Base-by-base conservation (phyloP, 2,797 vertebrate species). In the Spheniscus humboldti region DNA sequence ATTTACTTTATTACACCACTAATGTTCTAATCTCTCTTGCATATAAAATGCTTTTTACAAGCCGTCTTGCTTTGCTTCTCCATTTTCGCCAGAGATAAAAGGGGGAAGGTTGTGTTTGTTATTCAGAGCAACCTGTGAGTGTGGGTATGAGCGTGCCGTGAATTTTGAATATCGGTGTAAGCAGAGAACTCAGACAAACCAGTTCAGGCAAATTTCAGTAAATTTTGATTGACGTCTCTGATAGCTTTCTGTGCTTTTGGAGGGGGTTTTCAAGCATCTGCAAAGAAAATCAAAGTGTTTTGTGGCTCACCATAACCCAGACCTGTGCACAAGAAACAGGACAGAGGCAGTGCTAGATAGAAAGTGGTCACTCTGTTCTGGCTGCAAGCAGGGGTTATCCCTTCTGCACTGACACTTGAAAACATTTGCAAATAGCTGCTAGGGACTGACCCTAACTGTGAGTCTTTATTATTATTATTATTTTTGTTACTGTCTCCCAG, bases 1-100 rank as follows among this genome's bases (percentile, higher is more conserved):
- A 97, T 98, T 98, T 97, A 97, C 94, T 97, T 97, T 97, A 97
- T 97, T 97, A 93, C 93, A 93, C 97, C 94, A 88, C 94, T 97
- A 92, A 98, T 97, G 97, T 97, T 97, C 97, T 96, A 95, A 96
- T 96, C 95, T 92, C 92, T 93, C 94, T 97, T 97, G 97, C 90
- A 94, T 97, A 92, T 97, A 83, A 97, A 98, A 95, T 60, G 74
- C 56, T 77, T 28, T 33, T 83, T 73, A 79, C 64, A 84, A 91
- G 86, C 90, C 11, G 7, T 80, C 68, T 67, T 91, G 47, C 75
- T 89, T 76, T 77, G 63, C 69, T 67, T 84, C 89, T 94, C 85
- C 55, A 15, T 82, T 91, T 79, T 86, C 3, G 2, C 55, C 39
- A 56, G 79, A 53, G 82, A 69, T 75, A 63, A 69, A 86, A 77